Base-by-base conservation (phyloP, 2,888 invertebrate genomes). In the Lithophane ornitopus region DNA sequence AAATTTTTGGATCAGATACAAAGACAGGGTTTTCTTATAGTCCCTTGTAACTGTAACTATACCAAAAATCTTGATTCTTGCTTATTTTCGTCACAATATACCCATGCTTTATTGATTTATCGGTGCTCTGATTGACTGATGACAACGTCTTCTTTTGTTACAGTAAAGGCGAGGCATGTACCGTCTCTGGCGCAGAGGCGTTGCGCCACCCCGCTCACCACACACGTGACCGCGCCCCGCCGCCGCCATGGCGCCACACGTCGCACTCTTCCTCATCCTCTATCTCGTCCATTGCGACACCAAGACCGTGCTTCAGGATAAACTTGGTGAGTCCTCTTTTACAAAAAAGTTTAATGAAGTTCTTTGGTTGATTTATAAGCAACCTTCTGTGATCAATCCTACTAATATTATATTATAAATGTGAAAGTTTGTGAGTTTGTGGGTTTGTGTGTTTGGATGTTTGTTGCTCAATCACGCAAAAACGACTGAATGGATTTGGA, bases 251-350 rank as follows among this genome's bases (percentile, higher is more conserved):
- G 92, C 95, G 92, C 91, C 92, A 74, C 93, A 90, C 89, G 94
- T 94, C 80, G 94, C 94, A 70, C 91, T 95, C 56, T 92, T 95
- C 82, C 92, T 96, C 78, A 88, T 95, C 79, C 93, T 96, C 74
- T 94, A 94, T 89, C 95, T 96, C 81, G 95, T 96, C 87, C 94
- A 92, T 89, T 94, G 96, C 87, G 93, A 96, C 94, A 95, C 96
- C 89, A 96, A 95, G 92, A 94, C 94, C 65, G 93, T 96, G 81
- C 91, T 93, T 85, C 96, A 95, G 87, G 96, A 96, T 83, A 96
- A 96, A 89, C 94, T 96, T 63, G 95, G 96, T 96, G 62, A 94
- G 96, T 91, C 1, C 0, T 44, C 19, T 3, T 39, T 39, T 12
- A 19, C 9, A 11, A 74, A 28, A 16, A 58, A n/a, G 28, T 14